These are phyloP conservation scores for Araneus ventricosus DNA, from an alignment of 1,140 invertebrate species.

Conservation along the genomic window DNA sequence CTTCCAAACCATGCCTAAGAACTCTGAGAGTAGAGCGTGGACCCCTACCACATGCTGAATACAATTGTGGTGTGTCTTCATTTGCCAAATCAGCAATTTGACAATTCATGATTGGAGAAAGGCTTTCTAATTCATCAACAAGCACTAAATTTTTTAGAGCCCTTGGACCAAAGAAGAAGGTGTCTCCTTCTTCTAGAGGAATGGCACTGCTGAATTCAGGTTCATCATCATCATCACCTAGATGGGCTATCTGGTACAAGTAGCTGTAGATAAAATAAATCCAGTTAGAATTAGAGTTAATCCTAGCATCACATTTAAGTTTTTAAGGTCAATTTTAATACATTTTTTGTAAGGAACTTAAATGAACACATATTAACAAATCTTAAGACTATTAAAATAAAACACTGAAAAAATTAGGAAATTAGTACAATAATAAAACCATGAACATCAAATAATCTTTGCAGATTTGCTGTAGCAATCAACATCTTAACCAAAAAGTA, in stretches of 20 bases:
- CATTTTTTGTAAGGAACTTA: too few species aligned
- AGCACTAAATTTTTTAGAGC: constrained; percentile 96
- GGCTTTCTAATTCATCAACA: constrained; percentile 98
- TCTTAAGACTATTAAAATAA: too few species aligned
- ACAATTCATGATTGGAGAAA: constrained; percentile 95
- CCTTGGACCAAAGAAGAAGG: constrained; percentile 98
- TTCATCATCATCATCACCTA: constrained; percentile 99
- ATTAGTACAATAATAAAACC: too few species aligned
- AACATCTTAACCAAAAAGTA: too few species aligned
- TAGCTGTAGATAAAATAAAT: constrained; percentile 84
- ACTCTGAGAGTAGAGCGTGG: constrained; percentile 95
- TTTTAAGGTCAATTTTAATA: too few species aligned
- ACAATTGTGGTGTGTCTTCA: constrained; percentile 99
- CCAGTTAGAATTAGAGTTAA: too few species aligned
- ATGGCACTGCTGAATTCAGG: constrained; percentile 97
- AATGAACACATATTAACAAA: too few species aligned
- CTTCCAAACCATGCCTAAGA: constrained; percentile 96
- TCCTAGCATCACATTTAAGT: too few species aligned
- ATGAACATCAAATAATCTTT: too few species aligned
- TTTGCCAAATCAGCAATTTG: constrained; percentile 91
- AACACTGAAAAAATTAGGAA: too few species aligned
- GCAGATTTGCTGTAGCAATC: too few species aligned
- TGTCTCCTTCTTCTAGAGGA: constrained; percentile 97
- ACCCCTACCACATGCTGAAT: constrained; percentile 96
- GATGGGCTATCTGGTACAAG: constrained; percentile 98